These are phyloP conservation scores for Halcyon badia DNA, from an alignment of 2,797 vertebrate species.

Conservation along the genomic window DNA sequence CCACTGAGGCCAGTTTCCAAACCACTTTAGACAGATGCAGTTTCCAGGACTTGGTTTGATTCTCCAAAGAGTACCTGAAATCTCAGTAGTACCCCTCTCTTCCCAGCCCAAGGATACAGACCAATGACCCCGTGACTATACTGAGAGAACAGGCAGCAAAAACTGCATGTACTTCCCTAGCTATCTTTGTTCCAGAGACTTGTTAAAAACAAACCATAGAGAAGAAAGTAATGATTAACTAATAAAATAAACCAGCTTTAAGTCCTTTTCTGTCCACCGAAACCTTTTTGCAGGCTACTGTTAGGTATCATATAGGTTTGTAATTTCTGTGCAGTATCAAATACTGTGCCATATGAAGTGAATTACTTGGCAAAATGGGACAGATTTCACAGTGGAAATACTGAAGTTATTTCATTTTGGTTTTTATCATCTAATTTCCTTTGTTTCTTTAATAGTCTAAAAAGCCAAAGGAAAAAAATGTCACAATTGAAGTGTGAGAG, in stretches of 20 bases:
- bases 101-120: not conserved
- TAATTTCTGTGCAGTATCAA: not conserved
- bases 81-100: not conserved
- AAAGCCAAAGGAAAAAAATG: not conserved
- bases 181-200: not conserved
- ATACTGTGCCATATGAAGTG: not conserved
- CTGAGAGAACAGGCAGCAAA: not conserved
- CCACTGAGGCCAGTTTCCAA: not conserved
- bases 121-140: not conserved
- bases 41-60: not conserved
- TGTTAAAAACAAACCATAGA: not conserved
- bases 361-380: constrained; percentile 31
- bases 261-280: not conserved
- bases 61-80: not conserved
- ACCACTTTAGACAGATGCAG: not conserved
- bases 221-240: not conserved
- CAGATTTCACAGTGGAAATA: constrained; percentile 32
- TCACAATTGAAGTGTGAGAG: not conserved
- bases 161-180: not conserved
- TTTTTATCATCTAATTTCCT: constrained; percentile 14
- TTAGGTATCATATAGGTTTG: not conserved
- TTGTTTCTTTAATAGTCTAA: constrained; percentile 33
- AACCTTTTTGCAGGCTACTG: not conserved
- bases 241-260: not conserved
- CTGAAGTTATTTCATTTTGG: not conserved